Base-by-base conservation (phyloP, 2,113 vertebrate genomes). In the Clarias magur region DNA sequence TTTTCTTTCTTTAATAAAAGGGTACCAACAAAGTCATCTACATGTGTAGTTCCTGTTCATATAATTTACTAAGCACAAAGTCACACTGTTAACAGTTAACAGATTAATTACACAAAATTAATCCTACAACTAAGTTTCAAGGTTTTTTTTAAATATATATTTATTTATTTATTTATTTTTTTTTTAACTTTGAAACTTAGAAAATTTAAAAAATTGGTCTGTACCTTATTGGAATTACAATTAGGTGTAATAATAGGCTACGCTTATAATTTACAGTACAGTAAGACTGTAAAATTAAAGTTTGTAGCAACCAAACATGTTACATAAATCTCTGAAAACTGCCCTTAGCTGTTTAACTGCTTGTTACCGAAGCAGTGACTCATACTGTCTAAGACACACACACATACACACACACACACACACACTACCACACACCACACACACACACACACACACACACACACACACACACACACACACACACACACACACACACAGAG, bases 301-400 rank as follows among this genome's bases (percentile, higher is more conserved):
- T 63, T 72, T 70, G 56, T 76, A 54, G 81, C 62, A 84, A 85
- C 75, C 82, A 85, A 81, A 42, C 60, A 83, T 80, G 34, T 89
- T 83, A 75, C 42, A 85, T 85, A 56, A 89, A 87, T 57, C 85
- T 38, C 16, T 48, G 15, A 85, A 84, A 62, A 88, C 62, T 75
- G 70, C 62, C 42, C 60, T 75, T 48, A 80, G 54, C 34, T 84
- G 81, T 62, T 86, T 86, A 80, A 42, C 2, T 70, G 67, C 56
- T 48, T 85, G 82, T 67, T 87, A 73, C 56, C 75, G 75, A 87
- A 67, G 85, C 85, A 60, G 56, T 89, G 82, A 89, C 30, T 89
- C 85, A 75, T 75, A 16, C 82, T 63, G 42, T 73, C 48, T 30
- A 67, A 78, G 70, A 2, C 38, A 12, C 38, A 23, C 8, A 4